These are phyloP conservation scores for Rhamphomyia laevipes DNA, from an alignment of 2,888 invertebrate species.

Conservation along the genomic window DNA sequence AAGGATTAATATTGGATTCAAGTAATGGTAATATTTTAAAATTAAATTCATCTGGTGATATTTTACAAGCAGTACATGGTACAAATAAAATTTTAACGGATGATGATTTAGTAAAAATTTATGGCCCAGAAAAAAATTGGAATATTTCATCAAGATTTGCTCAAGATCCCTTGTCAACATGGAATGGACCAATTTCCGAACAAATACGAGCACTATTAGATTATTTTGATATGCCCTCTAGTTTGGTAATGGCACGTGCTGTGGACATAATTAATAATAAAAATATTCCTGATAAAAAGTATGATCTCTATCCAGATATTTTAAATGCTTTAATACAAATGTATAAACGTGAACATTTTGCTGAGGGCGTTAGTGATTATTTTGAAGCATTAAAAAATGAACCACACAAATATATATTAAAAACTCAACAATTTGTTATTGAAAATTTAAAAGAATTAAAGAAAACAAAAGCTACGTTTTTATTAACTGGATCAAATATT, in stretches of 20 bases:
- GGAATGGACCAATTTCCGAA: conserved; percentile 49
- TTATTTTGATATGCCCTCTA: conserved; percentile 59
- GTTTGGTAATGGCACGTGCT: conserved; percentile 51
- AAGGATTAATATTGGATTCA: conserved; percentile 60
- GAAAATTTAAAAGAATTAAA: conserved; percentile 48
- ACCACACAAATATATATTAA: conserved; percentile 47
- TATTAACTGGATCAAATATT: conserved; percentile 60
- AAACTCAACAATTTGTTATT: conserved; percentile 41
- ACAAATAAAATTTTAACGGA: conserved; percentile 41
- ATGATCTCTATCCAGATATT: conserved; percentile 54
- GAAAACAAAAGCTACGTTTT: conserved; percentile 45
- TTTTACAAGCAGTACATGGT: conserved; percentile 57
- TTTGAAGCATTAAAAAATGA: conserved; percentile 47
- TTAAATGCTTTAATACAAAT: conserved; percentile 47
- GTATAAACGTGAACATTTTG: conserved; percentile 48
- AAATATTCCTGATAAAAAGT: conserved; percentile 31
- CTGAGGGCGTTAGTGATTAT: conserved; percentile 45
- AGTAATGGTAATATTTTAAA: conserved; percentile 53
- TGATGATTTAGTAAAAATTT: conserved; percentile 42
- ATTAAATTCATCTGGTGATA: conserved; percentile 46
- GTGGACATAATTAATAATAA: conserved; percentile 51
- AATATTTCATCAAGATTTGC: conserved; percentile 41
- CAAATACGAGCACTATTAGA: conserved; percentile 54
- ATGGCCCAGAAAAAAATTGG: conserved; percentile 48
- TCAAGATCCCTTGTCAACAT: conserved; percentile 44